A percentile compares a stretch with the other conserved stretches of the same genome.
Conservation (phyloP, 2,797 vertebrate genomes). For the Gambusia yucatana region DNA sequence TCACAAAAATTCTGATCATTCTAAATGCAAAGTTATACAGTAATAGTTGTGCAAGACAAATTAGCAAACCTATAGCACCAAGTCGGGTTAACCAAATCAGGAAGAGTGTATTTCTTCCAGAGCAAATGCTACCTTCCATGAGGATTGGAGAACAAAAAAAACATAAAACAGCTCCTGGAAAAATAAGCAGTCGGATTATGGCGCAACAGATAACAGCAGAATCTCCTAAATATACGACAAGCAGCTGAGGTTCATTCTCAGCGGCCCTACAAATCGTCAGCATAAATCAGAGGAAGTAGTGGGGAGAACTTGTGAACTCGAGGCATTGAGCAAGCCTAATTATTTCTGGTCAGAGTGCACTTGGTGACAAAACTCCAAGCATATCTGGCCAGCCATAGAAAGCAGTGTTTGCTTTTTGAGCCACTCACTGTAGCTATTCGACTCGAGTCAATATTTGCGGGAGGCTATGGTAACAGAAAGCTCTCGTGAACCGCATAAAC, state of each 20-base stretch:
- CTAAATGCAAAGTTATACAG: conserved; percentile 2
- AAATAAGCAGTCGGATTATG: conserved; percentile 36
- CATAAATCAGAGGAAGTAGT: conserved; percentile 3
- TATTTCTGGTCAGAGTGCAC: conserved; percentile 30
- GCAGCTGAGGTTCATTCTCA: neutral
- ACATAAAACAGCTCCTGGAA: neutral
- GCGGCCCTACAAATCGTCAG: neutral
- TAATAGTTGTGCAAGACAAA: conserved; percentile 43
- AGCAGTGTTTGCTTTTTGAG: conserved; percentile 55
- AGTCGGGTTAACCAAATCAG: conserved; percentile 26
- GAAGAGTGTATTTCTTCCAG: neutral
- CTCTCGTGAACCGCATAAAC: conserved; percentile 60
- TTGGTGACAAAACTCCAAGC: conserved; percentile 44
- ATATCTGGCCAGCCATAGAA: conserved; percentile 42
- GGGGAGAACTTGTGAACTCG: conserved; percentile 3
- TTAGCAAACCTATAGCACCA: conserved; percentile 32
- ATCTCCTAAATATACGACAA: conserved; percentile 32
- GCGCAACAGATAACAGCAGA: conserved; percentile 35
- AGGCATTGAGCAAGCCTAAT: conserved; percentile 15
- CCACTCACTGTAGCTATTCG: conserved; percentile 65
- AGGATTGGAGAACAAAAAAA: conserved; percentile 25
- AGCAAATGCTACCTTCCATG: conserved; percentile 5
- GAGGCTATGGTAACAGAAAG: conserved; percentile 73
- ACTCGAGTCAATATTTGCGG: conserved; percentile 75
- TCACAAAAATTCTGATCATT: neutral